Base-by-base conservation (phyloP, 2,888 invertebrate genomes). In the Bedellia somnulentella region DNA sequence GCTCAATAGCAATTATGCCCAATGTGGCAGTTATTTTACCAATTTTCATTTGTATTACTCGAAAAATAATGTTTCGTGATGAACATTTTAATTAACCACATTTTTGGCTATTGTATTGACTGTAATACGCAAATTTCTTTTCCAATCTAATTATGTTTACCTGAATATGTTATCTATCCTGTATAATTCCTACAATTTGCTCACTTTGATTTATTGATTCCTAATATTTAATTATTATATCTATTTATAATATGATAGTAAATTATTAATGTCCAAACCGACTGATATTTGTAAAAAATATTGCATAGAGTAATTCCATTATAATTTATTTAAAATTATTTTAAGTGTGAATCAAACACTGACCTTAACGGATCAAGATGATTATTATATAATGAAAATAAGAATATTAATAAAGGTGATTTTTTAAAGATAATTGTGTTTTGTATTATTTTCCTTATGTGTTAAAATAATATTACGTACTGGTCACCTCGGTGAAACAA, bases 141-240 rank as follows among this genome's bases (percentile, higher is more conserved):
- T n/a, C n/a, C n/a, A n/a, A n/a, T n/a, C n/a, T n/a, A n/a, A n/a
- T n/a, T n/a, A n/a, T n/a, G n/a, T n/a, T n/a, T n/a, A n/a, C n/a
- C n/a, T n/a, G n/a, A n/a, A n/a, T n/a, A n/a, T n/a, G n/a, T n/a
- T n/a, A n/a, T n/a, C n/a, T n/a, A n/a, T n/a, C n/a, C n/a, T n/a
- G n/a, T n/a, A 13, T 13, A 29, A 14, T 27, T 16, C 18, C 8
- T 13, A 27, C 16, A 27, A 26, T 26, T 15, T 58, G 60, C 59
- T 63, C 58, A 58, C 49, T 67, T 21, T 4, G 64, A 59, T 53
- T 43, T 46, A 57, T 68, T 63, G 73, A 73, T 73, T 75, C 73
- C 73, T 75, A 71, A 67, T 71, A 70, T 66, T 55, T 73, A 68
- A n/a, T n/a, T n/a, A n/a, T n/a, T n/a, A n/a, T n/a, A n/a, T n/a